Percentiles rank a stretch among this genome's conserved stretches.
phyloP scores from a whole-genome alignment of 1,140 invertebrate genomes.

The Sweltsa coloradensis region DNA sequence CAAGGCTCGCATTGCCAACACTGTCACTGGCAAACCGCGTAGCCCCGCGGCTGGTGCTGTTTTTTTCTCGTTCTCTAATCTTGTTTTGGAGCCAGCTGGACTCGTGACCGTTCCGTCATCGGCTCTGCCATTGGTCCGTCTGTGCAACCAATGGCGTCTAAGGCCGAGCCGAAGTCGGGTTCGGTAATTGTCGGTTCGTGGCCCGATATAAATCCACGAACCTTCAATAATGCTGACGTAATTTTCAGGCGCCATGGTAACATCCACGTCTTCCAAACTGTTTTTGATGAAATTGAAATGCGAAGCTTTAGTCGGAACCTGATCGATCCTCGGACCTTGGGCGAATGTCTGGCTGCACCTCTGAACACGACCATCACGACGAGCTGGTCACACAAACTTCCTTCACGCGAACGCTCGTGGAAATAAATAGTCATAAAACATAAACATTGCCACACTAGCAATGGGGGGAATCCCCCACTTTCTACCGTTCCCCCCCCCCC shows the following conservation, averaged over 20 bases:
- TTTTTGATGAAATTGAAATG: background rate
- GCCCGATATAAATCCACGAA: background rate
- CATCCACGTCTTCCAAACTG: background rate
- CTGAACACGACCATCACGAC: background rate
- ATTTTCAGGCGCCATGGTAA: slow-evolving; percentile 4
- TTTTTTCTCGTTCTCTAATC: background rate
- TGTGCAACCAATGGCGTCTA: slow-evolving; percentile 12
- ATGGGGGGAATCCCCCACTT: no score
- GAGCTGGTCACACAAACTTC: background rate
- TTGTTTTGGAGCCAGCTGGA: slow-evolving; percentile 1
- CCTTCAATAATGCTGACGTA: slow-evolving; percentile 4
- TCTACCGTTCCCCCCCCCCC: no score
- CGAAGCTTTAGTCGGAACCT: background rate
- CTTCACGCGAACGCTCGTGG: background rate
- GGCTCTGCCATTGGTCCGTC: slow-evolving; percentile 10
- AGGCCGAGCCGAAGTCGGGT: slow-evolving; percentile 13
- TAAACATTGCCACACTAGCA: no score
- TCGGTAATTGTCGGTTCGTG: slow-evolving; percentile 3
- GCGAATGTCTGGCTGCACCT: background rate
- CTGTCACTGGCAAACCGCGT: slow-evolving; percentile 5
- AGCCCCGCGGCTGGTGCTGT: background rate
- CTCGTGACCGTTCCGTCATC: slow-evolving; percentile 9
- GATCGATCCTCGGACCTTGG: no score
- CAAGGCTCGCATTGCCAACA: background rate
- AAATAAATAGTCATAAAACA: no score